Percentiles rank a stretch among this genome's conserved stretches.
These are phyloP conservation scores for Melinaea menophilus DNA, from an alignment of 2,888 invertebrate species.

Conservation along the genomic window DNA sequence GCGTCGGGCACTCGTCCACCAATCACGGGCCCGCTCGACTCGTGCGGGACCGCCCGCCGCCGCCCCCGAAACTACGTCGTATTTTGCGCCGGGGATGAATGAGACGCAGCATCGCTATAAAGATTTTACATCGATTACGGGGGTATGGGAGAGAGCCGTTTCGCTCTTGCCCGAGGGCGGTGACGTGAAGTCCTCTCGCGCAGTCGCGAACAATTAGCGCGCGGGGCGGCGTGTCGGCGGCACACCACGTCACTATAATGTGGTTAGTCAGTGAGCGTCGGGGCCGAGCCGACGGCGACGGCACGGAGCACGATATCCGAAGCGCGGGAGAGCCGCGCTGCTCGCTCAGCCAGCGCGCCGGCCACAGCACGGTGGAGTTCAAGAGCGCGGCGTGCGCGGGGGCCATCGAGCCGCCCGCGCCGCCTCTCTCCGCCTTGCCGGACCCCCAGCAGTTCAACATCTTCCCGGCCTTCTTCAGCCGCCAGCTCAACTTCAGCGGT, in stretches of 20 bases:
- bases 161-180: conserved; percentile 67
- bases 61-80: conserved; percentile 38
- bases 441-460: conserved; percentile 92
- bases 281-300: conserved; percentile 77
- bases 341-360: conserved; percentile 69
- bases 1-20: conserved; percentile 37
- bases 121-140: conserved; percentile 73
- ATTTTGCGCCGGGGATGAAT: conserved; percentile 49
- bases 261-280: conserved; percentile 82
- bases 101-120: conserved; percentile 69
- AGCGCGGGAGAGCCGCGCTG: conserved; percentile 69
- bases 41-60: conserved; percentile 44
- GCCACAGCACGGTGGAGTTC: conserved; percentile 90
- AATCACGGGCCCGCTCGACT: conserved; percentile 34
- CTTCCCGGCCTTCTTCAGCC: conserved; percentile 93
- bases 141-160: conserved; percentile 63
- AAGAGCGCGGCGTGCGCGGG: conserved; percentile 85
- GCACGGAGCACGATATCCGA: conserved; percentile 62
- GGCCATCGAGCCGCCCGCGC: conserved; percentile 74
- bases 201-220: conserved; percentile 76
- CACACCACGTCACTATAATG: conserved; percentile 78
- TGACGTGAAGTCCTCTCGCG: conserved; percentile 64
- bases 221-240: conserved; percentile 65
- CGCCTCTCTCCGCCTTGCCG: conserved; percentile 78
- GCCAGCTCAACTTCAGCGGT: conserved; percentile 89